Conservation (phyloP, 30 jellyfish, hydroid and myxozoan species). For the Chrysaora quinquecirrha region DNA sequence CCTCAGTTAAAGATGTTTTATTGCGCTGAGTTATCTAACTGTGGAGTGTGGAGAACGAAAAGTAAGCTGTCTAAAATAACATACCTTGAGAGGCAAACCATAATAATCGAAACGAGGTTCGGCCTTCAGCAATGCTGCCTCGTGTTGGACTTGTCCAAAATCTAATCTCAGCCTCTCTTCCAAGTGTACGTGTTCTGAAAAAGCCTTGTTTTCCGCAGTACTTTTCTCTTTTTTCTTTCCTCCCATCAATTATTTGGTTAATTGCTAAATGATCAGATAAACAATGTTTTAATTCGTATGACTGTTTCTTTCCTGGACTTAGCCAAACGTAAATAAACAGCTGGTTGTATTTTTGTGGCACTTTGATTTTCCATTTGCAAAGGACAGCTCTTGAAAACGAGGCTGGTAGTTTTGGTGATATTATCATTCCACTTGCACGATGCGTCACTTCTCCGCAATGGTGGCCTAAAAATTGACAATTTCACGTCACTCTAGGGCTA, state of each 20-base stretch:
- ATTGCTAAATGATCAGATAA: slow-evolving; percentile 68
- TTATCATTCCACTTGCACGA: slow-evolving; percentile 54
- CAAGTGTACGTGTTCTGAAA: slow-evolving; percentile 60
- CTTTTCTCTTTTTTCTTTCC: slow-evolving; percentile 38
- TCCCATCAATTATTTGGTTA: slow-evolving; percentile 62
- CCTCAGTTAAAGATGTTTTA: no score
- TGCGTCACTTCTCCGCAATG: slow-evolving; percentile 62
- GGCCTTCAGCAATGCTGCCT: neutral
- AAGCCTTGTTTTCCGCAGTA: slow-evolving; percentile 69
- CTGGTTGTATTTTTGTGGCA: slow-evolving; percentile 47
- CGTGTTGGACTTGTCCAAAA: slow-evolving; percentile 66
- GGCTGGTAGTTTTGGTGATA: slow-evolving; percentile 53
- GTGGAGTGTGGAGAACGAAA: no score
- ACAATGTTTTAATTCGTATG: slow-evolving; percentile 53
- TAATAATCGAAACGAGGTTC: slow-evolving; percentile 46
- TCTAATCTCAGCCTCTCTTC: slow-evolving; percentile 67
- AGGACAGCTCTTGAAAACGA: slow-evolving; percentile 54
- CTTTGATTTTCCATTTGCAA: slow-evolving; percentile 60
- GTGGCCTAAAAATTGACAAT: slow-evolving; percentile 25
- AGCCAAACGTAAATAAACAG: slow-evolving; percentile 42
- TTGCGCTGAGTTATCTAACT: no score
- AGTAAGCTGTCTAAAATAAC: no score
- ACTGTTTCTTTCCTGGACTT: slow-evolving; percentile 34
- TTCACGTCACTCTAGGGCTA: no score
- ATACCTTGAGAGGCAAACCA: slow-evolving; percentile 65